Conservation (phyloP, 1,140 invertebrate genomes). For the Capitella teleta region DNA sequence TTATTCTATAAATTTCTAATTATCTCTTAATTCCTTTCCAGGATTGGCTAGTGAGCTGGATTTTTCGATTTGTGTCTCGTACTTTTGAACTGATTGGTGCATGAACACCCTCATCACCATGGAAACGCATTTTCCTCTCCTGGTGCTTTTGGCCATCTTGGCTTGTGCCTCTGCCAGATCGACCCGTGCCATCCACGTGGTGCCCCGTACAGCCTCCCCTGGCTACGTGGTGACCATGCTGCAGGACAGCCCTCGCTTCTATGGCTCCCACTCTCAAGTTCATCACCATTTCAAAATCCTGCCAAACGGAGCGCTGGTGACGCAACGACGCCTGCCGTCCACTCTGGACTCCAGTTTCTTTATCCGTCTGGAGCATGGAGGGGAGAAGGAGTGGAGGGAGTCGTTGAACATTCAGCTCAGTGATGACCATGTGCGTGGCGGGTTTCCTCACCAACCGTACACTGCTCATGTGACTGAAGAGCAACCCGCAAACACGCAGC, state of each 20-base stretch:
- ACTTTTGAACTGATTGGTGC: too few relatives aligned
- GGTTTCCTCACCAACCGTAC: slow-evolving; percentile 1
- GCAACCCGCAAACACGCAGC: neutral
- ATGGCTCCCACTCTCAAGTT: neutral
- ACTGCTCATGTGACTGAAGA: neutral
- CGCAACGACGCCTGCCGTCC: too few relatives aligned
- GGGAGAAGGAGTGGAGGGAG: neutral
- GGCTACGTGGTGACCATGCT: neutral
- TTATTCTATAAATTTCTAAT: too few relatives aligned
- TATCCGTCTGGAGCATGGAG: neutral
- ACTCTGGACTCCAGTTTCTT: neutral
- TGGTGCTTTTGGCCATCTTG: too few relatives aligned
- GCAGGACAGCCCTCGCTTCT: neutral
- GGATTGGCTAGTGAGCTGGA: too few relatives aligned
- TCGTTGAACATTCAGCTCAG: neutral
- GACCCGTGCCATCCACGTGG: neutral
- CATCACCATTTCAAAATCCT: neutral
- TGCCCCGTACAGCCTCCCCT: neutral
- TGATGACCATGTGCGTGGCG: neutral
- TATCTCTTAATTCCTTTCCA: too few relatives aligned
- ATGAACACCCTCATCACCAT: too few relatives aligned
- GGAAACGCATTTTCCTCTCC: too few relatives aligned
- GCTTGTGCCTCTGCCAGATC: too few relatives aligned
- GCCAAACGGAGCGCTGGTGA: neutral
- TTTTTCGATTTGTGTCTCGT: too few relatives aligned